phyloP scores from a whole-genome alignment of 2,797 vertebrate genomes.

The Limnodromus scolopaceus region DNA sequence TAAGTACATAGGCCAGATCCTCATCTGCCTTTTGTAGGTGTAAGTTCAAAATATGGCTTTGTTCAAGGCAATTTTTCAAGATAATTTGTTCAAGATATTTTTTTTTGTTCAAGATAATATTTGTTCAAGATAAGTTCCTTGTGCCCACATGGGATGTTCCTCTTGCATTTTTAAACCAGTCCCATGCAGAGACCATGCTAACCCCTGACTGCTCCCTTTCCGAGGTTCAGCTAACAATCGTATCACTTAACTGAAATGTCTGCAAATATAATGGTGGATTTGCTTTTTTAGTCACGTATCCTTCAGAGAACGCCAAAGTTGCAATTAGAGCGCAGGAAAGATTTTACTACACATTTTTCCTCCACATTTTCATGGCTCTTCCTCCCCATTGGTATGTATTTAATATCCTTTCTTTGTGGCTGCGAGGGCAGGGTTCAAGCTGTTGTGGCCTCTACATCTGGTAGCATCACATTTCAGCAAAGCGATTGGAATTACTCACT shows the following conservation, averaged over 20 bases:
- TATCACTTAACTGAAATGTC: background rate
- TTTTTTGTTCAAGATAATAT: background rate
- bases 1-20: background rate
- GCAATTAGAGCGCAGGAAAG: conserved; percentile 70
- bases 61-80: background rate
- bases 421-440: conserved; percentile 49
- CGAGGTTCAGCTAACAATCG: conserved; percentile 18
- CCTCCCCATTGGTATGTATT: conserved; percentile 56
- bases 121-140: background rate
- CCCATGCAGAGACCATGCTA: background rate
- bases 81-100: background rate
- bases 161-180: background rate
- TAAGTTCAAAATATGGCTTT: background rate
- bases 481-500: background rate
- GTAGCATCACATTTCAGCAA: conserved; percentile 41
- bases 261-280: background rate
- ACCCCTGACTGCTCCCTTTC: background rate
- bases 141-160: background rate
- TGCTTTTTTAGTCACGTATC: conserved; percentile 62
- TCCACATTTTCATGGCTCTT: conserved; percentile 57
- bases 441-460: conserved; percentile 51
- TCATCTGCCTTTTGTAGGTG: background rate
- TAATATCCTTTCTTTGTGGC: conserved; percentile 65
- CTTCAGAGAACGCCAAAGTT: conserved; percentile 52
- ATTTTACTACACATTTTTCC: conserved; percentile 67